Percentiles rank a stretch among this genome's conserved stretches.
phyloP scores from a whole-genome alignment of 2,888 invertebrate species.

The Cantharis rufa region DNA sequence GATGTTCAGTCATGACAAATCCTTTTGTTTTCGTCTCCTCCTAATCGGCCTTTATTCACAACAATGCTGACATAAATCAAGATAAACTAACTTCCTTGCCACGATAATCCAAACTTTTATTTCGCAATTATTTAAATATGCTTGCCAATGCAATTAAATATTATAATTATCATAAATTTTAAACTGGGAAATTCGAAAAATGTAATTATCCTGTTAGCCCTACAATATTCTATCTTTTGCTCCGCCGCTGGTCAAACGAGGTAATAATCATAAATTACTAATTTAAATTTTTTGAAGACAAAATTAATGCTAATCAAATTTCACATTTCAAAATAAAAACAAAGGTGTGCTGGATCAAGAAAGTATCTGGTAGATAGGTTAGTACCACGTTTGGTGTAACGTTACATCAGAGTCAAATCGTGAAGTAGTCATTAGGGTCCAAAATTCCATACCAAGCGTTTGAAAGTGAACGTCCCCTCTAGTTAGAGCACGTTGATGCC shows the following conservation, averaged over 20 bases:
- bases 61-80: not conserved
- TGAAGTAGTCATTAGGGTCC: not conserved
- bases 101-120: not conserved
- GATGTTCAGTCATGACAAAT: not conserved
- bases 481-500: conserved; percentile 7
- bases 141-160: not conserved
- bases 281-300: not conserved
- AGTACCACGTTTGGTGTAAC: not conserved
- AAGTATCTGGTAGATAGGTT: not conserved
- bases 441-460: not conserved
- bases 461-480: conserved; percentile 15
- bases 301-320: not conserved
- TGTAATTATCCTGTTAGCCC: not conserved
- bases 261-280: not conserved
- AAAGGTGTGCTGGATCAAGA: not conserved
- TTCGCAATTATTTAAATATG: not conserved
- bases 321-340: no score
- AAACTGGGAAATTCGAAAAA: not conserved
- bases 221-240: not conserved
- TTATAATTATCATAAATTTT: no score
- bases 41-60: not conserved
- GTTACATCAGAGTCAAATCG: not conserved
- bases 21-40: not conserved
- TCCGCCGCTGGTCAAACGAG: not conserved
- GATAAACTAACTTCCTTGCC: not conserved